Base-by-base conservation (phyloP, 2,113 vertebrate species). In the Ia io region DNA sequence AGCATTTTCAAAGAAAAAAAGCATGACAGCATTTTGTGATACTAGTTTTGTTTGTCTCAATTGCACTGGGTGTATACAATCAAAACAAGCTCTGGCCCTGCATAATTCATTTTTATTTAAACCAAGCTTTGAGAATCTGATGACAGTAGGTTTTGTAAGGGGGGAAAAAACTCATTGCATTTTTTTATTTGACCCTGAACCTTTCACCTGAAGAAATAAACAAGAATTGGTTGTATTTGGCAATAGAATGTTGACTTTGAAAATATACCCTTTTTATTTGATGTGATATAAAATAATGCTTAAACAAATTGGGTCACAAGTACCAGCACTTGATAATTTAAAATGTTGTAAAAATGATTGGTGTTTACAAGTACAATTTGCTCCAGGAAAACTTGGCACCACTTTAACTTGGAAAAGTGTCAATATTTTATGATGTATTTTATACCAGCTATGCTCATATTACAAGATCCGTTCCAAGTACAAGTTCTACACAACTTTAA, bases 311-410 rank as follows among this genome's bases (percentile, higher is more conserved):
- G 65, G 51, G 69, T 94, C 84, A 79, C 82, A 83, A 73, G 40
- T 74, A 30, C 82, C 82, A 92, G 47, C 91, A 59, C 53, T 88
- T 56, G 32, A 79, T 95, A 93, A 95, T 92, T 96, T 95, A 78
- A 95, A 95, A 89, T 88, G 84, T 92, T 93, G 40, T 95, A 96
- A 94, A 96, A 97, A 92, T 94, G 71, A 97, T 84, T 97, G 83
- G 73, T 94, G 93, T 96, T 97, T 97, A 95, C 56, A 93, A 96
- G 90, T 93, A 85, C 59, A 96, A 80, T 96, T 97, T 93, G n/a
- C 82, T 91, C 70, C 37, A 79, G 59, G 56, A 94, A 96, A 97
- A 96, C 84, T 92, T 96, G 88, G 88, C 93, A 97, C 25, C 35
- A 61, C 47, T 95, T 93, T 78, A 90, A 90, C 37, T 78, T 96